A percentile compares a stretch with the other conserved stretches of the same genome.
Evolutionary conservation across 2,797 vertebrate species (phyloP).

Genomic region (Amphiprion clarkii): DNA sequence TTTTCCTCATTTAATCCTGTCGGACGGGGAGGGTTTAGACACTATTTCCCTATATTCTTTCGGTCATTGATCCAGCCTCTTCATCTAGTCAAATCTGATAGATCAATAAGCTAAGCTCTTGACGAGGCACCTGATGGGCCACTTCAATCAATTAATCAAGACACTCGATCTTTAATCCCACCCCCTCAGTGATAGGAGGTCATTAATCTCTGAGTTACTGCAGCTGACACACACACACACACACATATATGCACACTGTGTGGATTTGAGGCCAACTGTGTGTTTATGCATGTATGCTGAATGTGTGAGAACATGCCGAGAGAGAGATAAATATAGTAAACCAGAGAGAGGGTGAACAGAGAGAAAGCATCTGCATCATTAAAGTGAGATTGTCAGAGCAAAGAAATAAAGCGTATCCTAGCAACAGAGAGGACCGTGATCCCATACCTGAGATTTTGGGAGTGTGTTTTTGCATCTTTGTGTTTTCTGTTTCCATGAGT

Average conservation of each 20-base stretch:
- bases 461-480: slow-evolving; percentile 19
- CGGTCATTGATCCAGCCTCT: not conserved
- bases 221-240: slow-evolving; percentile 35
- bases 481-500: not conserved
- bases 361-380: slow-evolving; percentile 54
- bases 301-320: slow-evolving; percentile 8
- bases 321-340: slow-evolving; percentile 55
- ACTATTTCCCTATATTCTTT: no score
- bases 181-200: slow-evolving; percentile 30
- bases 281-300: slow-evolving; percentile 18
- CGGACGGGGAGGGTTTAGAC: no score
- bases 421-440: slow-evolving; percentile 69
- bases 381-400: slow-evolving; percentile 59
- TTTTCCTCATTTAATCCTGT: not conserved
- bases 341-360: slow-evolving; percentile 31
- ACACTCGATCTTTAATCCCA: slow-evolving; percentile 30
- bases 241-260: slow-evolving; percentile 1
- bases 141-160: slow-evolving; percentile 15
- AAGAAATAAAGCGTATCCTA: slow-evolving; percentile 72
- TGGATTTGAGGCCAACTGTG: slow-evolving; percentile 34
- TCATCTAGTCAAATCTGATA: slow-evolving; percentile 5
- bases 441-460: slow-evolving; percentile 64
- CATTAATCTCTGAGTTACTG: slow-evolving; percentile 47
- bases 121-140: slow-evolving; percentile 32
- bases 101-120: slow-evolving; percentile 33